Evolutionary conservation across 2,797 vertebrate species (phyloP).

Genomic region (Argyrosomus regius): DNA sequence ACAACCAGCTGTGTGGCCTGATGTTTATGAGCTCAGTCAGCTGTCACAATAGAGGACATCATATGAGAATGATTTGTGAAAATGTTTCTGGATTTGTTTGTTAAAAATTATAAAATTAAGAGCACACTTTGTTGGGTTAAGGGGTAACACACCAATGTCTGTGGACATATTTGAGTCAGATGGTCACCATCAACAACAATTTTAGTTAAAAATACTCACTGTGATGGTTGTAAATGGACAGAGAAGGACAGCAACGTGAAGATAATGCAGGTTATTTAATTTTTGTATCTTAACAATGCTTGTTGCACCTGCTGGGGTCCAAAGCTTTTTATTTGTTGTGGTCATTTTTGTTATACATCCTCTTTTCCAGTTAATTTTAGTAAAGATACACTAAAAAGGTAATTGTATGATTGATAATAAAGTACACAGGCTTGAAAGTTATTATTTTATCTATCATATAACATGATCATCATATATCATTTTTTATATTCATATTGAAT

Average conservation of each 20-base stretch:
- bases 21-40: conserved; percentile 36
- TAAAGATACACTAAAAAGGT: too few species aligned
- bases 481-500: conserved; percentile 1
- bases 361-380: background rate
- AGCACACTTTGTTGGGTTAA: background rate
- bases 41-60: conserved; percentile 18
- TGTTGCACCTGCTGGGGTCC: too few species aligned
- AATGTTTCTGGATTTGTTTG: conserved; percentile 21
- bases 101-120: conserved; percentile 10
- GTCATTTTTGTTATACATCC: background rate
- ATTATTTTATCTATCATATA: background rate
- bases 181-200: background rate
- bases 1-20: conserved; percentile 24
- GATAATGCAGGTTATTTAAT: too few species aligned
- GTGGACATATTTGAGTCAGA: background rate
- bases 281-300: too few species aligned
- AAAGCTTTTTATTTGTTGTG: background rate
- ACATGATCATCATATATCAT: background rate
- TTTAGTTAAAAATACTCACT: too few species aligned
- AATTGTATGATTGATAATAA: background rate
- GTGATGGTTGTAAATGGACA: too few species aligned
- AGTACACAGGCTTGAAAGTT: background rate
- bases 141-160: background rate
- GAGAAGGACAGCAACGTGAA: too few species aligned
- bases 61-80: conserved; percentile 26